Evolutionary conservation across 2,113 vertebrate species (phyloP).

Genomic region (Carassius carassius): DNA sequence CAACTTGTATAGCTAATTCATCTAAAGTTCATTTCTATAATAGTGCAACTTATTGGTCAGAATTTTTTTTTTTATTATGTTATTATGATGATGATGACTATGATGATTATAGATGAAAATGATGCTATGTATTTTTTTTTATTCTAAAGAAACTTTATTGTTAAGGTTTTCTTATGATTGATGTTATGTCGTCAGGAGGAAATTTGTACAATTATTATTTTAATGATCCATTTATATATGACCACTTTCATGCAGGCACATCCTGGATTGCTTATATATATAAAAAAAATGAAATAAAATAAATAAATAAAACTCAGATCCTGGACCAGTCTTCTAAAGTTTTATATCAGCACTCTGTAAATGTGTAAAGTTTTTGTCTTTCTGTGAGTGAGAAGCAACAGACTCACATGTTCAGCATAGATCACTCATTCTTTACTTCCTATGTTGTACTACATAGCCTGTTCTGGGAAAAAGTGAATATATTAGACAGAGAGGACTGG

Average conservation of each 20-base stretch:
- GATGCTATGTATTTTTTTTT: neutral
- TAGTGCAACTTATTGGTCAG: neutral
- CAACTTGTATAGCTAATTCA: neutral
- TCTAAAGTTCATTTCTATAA: neutral
- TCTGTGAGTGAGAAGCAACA: too few species aligned
- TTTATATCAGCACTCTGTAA: too few species aligned
- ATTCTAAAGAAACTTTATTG: neutral
- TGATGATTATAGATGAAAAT: neutral
- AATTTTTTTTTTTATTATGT: neutral
- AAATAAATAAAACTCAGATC: neutral
- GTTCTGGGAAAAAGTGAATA: too few species aligned
- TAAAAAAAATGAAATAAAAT: neutral
- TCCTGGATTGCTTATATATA: neutral
- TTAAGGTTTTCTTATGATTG: slow-evolving; percentile 26
- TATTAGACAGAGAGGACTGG: too few species aligned
- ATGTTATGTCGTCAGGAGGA: slow-evolving; percentile 34
- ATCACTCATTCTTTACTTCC: too few species aligned
- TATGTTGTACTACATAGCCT: too few species aligned
- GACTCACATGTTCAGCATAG: too few species aligned
- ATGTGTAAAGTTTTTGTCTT: too few species aligned
- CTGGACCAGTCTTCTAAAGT: too few species aligned
- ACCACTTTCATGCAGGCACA: neutral
- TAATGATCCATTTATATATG: neutral
- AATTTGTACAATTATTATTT: neutral
- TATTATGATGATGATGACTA: neutral